A percentile compares a stretch with the other conserved stretches of the same genome.
phyloP scores from a whole-genome alignment of 2,888 invertebrate genomes.

The Chaitophorus viminalis region DNA sequence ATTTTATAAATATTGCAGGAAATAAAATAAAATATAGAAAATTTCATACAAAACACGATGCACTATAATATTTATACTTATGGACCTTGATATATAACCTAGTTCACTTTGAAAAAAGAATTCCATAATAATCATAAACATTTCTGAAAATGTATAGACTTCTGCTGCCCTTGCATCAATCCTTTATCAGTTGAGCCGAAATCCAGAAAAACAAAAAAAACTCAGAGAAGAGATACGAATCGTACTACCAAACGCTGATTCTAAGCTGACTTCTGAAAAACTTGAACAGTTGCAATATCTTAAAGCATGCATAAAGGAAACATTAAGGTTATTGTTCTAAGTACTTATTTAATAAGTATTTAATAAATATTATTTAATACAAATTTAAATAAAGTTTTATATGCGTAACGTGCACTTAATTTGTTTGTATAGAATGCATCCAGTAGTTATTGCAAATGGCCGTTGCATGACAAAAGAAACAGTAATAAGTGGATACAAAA shows the following conservation, averaged over 20 bases:
- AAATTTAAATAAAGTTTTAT: neutral
- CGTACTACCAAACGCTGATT: slow-evolving; percentile 69
- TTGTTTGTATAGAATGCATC: slow-evolving; percentile 75
- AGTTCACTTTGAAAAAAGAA: too few relatives aligned
- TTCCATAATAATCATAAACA: too few relatives aligned
- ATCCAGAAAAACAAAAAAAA: slow-evolving; percentile 75
- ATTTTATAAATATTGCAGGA: too few relatives aligned
- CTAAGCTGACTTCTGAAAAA: slow-evolving; percentile 71
- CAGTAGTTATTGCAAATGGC: slow-evolving; percentile 88
- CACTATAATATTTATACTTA: too few relatives aligned
- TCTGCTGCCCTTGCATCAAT: slow-evolving; percentile 81
- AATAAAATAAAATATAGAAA: too few relatives aligned
- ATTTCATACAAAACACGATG: neutral
- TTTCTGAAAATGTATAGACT: slow-evolving; percentile 70
- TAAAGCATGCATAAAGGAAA: slow-evolving; percentile 80
- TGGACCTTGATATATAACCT: too few relatives aligned
- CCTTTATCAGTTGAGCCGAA: slow-evolving; percentile 76
- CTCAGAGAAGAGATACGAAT: slow-evolving; percentile 72
- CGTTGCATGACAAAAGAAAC: slow-evolving; percentile 82
- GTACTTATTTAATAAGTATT: neutral
- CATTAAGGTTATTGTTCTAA: slow-evolving; percentile 71
- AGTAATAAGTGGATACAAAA: slow-evolving; percentile 81
- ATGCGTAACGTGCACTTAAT: neutral
- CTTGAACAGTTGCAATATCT: slow-evolving; percentile 76
- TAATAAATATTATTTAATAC: too few relatives aligned